phyloP scores from a whole-genome alignment of 2,797 vertebrate genomes.

The Ctenosaura bakeri region DNA sequence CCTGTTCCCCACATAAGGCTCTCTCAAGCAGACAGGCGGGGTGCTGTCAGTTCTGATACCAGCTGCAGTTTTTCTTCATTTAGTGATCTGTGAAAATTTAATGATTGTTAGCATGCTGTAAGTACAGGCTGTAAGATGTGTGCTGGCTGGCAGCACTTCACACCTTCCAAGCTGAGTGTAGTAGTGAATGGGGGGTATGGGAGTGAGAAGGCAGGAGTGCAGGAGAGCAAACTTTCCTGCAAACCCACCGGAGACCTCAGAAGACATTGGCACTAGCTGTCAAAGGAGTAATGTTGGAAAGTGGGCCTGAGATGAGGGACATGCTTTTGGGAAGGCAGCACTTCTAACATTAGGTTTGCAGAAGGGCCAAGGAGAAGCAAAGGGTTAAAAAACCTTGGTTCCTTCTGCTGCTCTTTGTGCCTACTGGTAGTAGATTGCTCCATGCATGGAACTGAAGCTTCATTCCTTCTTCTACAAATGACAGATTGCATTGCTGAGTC shows the following conservation, averaged over 20 bases:
- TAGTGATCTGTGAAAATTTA: background rate
- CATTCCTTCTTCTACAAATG: background rate
- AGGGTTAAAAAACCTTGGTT: background rate
- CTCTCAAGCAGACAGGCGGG: background rate
- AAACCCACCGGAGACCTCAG: background rate
- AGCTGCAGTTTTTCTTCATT: background rate
- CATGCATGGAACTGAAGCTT: background rate
- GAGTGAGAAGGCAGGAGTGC: background rate
- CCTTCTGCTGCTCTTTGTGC: no score
- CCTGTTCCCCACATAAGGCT: background rate
- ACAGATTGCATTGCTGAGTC: background rate
- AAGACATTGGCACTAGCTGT: background rate
- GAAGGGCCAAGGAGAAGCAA: background rate
- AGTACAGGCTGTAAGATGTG: background rate
- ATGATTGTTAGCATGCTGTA: slow-evolving; percentile 39
- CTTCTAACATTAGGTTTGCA: background rate
- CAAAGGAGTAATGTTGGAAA: background rate
- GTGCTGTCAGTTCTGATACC: background rate
- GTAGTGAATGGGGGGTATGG: background rate
- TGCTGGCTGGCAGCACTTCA: background rate
- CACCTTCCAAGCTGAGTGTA: background rate
- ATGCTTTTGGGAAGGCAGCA: background rate
- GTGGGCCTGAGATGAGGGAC: background rate
- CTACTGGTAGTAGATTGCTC: background rate
- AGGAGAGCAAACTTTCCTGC: background rate